Base-by-base conservation (phyloP, 2,797 vertebrate species). In the Meriones psammophilus region DNA sequence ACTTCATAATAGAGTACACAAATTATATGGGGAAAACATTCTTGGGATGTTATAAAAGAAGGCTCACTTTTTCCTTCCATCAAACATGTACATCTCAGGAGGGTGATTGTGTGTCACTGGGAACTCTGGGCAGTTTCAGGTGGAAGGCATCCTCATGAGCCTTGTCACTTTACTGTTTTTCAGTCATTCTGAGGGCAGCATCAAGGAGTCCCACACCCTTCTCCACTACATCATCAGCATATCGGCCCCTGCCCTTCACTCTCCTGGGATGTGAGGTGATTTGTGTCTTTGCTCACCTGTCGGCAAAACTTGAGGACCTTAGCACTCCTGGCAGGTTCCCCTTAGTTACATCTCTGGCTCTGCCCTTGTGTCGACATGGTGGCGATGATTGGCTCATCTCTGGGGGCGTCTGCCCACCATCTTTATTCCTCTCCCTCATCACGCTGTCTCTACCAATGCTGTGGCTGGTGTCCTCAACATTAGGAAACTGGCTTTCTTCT, bases 1-100 rank as follows among this genome's bases (percentile, higher is more conserved):
- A 94, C 88, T 92, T 97, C 24, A 92, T 96, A 96, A 95, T 91
- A 64, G 78, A 93, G 46, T 83, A 95, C 42, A 92, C 88, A 96
- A 91, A 96, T 96, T 85, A 85, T 60, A 66, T 2, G 46, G 74
- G 36, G 69, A 39, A 96, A 97, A 85, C 42, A 89, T 73, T 73
- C 33, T 89, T 88, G 88, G 68, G 13, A 62, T 95, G 76, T 92
- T 92, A 78, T 69, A 89, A 89, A 78, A 50, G 24, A 94, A 91
- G 86, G 5, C 8, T 46, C 7, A n/a, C 39, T 58, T 85, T 79
- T 85, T n/a, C 36, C 36, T 92, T 68, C 73, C 80, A 39, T 66
- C 17, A 79, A 83, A 83, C 39, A 13, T 46, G 26, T 54, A 0
- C 42, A 33, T 54, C 14, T 89, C 33, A 8, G 3, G 84, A 92